These are phyloP conservation scores for Gephyroberyx darwinii DNA, from an alignment of 2,797 vertebrate genomes.

Conservation along the genomic window DNA sequence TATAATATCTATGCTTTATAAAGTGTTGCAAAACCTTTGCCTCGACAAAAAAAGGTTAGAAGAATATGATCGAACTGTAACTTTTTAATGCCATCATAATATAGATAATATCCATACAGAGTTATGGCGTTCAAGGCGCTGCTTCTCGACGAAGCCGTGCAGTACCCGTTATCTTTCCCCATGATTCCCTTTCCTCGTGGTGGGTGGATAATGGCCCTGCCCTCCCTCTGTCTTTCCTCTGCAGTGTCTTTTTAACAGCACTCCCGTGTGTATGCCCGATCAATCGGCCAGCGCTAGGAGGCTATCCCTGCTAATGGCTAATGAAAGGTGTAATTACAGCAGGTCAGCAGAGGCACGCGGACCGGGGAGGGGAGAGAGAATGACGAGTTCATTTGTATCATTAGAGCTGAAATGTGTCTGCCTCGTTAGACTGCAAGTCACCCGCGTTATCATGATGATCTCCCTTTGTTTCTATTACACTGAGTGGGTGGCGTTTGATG, in stretches of 20 bases:
- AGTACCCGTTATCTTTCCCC: constrained; percentile 55
- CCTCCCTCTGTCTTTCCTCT: constrained; percentile 38
- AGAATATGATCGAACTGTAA: constrained; percentile 23
- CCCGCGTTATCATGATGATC: constrained; percentile 63
- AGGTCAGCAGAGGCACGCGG: constrained; percentile 69
- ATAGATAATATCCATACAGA: constrained; percentile 55
- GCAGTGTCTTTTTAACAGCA: constrained; percentile 62
- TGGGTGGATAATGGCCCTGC: constrained; percentile 19
- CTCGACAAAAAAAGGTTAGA: constrained; percentile 6
- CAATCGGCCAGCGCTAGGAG: constrained; percentile 65
- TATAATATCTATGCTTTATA: background rate
- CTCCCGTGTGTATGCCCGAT: constrained; percentile 60
- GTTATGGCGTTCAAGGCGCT: constrained; percentile 38
- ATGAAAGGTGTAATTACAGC: constrained; percentile 81
- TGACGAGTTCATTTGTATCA: constrained; percentile 76
- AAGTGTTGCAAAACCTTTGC: constrained; percentile 1
- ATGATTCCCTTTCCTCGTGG: constrained; percentile 52
- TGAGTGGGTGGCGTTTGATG: constrained; percentile 59
- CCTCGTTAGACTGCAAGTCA: constrained; percentile 70
- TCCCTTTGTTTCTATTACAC: constrained; percentile 65
- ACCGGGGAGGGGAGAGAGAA: constrained; percentile 53
- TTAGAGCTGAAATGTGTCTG: constrained; percentile 73
- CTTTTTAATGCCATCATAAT: constrained; percentile 49
- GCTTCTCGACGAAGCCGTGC: constrained; percentile 7
- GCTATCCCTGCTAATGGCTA: constrained; percentile 76